Evolutionary conservation across 2,888 invertebrate genomes (phyloP).

Genomic region (Antheraea assamensis): DNA sequence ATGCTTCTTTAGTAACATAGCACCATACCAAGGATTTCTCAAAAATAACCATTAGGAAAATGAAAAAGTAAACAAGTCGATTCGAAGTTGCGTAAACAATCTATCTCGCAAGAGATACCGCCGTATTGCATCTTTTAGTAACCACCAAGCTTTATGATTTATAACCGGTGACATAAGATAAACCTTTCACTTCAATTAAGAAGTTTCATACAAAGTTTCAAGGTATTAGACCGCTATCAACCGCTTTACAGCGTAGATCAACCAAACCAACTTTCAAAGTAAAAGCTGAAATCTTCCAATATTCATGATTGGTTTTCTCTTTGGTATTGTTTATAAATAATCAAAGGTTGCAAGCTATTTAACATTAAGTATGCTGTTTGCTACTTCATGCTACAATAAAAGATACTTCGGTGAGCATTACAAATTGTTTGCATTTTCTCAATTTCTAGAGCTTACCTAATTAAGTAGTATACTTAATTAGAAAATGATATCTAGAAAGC

Average conservation of each 20-base stretch:
- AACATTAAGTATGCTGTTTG: too few relatives aligned
- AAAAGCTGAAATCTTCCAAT: not conserved
- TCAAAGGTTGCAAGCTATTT: too few relatives aligned
- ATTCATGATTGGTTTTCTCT: too few relatives aligned
- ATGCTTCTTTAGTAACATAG: not conserved
- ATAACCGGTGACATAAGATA: not conserved
- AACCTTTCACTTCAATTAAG: not conserved
- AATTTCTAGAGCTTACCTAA: too few relatives aligned
- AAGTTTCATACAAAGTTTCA: not conserved
- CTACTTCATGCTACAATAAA: too few relatives aligned
- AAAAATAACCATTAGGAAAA: not conserved
- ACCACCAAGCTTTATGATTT: not conserved
- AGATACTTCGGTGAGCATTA: too few relatives aligned
- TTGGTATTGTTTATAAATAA: too few relatives aligned
- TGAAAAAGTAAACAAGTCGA: not conserved
- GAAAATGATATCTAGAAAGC: too few relatives aligned
- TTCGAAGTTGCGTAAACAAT: not conserved
- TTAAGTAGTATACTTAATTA: too few relatives aligned
- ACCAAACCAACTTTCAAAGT: not conserved
- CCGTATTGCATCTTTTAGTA: not conserved
- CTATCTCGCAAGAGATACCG: not conserved
- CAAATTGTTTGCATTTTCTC: too few relatives aligned
- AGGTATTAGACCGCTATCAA: not conserved
- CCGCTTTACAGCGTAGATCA: not conserved
- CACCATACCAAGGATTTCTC: not conserved